Evolutionary conservation across 1,140 invertebrate species (phyloP), one percentile per base, ranked within the genome.

Genomic region (Lepidotrigona ventralis): DNA sequence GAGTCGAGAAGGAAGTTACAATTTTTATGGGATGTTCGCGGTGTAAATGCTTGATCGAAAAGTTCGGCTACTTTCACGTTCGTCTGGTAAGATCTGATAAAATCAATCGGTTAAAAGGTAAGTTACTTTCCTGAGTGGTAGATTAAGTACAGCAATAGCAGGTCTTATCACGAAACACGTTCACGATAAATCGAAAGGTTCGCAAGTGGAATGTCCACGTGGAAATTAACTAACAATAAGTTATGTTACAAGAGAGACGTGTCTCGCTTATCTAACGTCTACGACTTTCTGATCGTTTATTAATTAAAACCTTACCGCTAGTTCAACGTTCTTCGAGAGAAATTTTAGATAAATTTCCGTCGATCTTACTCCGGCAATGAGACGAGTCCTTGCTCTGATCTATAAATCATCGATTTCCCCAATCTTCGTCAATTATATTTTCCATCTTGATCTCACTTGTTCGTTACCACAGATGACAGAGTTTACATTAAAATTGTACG

Each of bases 41-140:
- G 51, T 54, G 73, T 75, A 75, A 75, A 75, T 75, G 29, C 12
- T n/a, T 46, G 15, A 60, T 75, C 54, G 73, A 60, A 75, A 60
- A 60, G 23, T 58, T 29, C 26, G 26, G 51, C 14, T 21, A 14
- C 8, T 68, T 33, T 8, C 21, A 29, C 11, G 39, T 64, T 64
- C n/a, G 19, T 46, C 39, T 51, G 26, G 29, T 14, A 21, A 26
- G 8, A 46, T 70, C 14, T 46, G 39, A n/a, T 51, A 70, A 70
- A 60, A 75, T 46, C 21, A 39, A n/a, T 14, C 9, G 9, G 14
- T 39, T 39, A 69, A 69, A 70, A 64, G 19, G 17, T 9, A 23
- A 53, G 21, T 54, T 21, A 68, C 21, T 53, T 69, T 68, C 26
- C 29, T 39, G n/a, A 54, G 53, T 6, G 29, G 17, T 46, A 2